These are phyloP conservation scores for Serinus canaria DNA, from an alignment of 2,113 vertebrate genomes.

Conservation along the genomic window DNA sequence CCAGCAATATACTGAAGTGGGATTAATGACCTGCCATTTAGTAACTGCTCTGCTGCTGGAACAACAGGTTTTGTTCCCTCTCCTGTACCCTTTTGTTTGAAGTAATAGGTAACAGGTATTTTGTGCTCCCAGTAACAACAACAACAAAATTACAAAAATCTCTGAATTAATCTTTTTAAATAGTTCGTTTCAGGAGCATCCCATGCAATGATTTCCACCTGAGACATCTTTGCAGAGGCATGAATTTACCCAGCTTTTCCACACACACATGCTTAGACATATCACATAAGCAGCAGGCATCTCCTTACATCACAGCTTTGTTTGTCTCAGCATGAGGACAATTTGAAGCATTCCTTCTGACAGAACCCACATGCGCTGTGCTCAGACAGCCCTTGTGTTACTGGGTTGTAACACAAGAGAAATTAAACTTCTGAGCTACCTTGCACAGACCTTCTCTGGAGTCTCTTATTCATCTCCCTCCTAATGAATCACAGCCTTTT, in stretches of 20 bases:
- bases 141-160: too few species aligned
- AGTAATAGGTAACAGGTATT: background rate
- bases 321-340: background rate
- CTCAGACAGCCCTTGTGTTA: background rate
- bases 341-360: background rate
- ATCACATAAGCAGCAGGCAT: background rate
- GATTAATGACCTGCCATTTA: background rate
- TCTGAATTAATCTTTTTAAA: background rate
- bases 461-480: constrained; percentile 5
- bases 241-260: background rate
- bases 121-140: background rate
- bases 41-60: background rate
- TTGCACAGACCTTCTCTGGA: background rate
- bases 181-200: background rate
- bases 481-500: constrained; percentile 39
- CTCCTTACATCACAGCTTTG: background rate
- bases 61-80: background rate
- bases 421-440: background rate
- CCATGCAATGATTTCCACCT: background rate
- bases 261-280: background rate
- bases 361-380: background rate
- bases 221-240: background rate
- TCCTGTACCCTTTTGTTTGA: background rate
- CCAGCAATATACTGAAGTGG: background rate
- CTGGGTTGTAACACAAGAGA: background rate